A percentile compares a stretch with the other conserved stretches of the same genome.
Conservation (phyloP, 2,797 vertebrate genomes). For the Poecilia velifera region DNA sequence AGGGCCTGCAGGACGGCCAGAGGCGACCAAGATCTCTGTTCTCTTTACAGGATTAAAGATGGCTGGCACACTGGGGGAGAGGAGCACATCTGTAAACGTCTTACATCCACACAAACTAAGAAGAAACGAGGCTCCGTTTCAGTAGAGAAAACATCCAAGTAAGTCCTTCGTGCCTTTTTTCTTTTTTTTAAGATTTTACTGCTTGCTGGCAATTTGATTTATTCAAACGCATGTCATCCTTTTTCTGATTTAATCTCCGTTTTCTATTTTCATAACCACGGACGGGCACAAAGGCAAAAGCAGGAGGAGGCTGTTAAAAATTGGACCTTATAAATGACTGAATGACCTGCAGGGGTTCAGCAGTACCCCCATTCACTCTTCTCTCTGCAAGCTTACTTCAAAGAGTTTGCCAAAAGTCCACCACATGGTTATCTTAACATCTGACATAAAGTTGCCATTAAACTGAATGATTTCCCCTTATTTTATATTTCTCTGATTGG, state of each 20-base stretch:
- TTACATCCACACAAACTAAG: slow-evolving; percentile 47
- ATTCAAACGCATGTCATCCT: slow-evolving; percentile 11
- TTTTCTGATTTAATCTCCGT: slow-evolving; percentile 46
- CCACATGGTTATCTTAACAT: slow-evolving; percentile 19
- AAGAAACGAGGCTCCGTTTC: slow-evolving; percentile 36
- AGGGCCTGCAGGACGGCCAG: slow-evolving; percentile 74
- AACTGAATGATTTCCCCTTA: background rate
- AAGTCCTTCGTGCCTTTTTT: background rate
- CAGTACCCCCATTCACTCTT: slow-evolving; percentile 43
- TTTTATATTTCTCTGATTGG: background rate
- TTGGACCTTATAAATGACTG: slow-evolving; percentile 73
- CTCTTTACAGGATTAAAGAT: slow-evolving; percentile 81
- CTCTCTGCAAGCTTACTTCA: slow-evolving; percentile 29
- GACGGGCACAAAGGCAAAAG: slow-evolving; percentile 52
- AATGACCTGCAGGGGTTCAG: slow-evolving; percentile 72
- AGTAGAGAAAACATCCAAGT: slow-evolving; percentile 23
- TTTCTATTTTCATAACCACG: slow-evolving; percentile 56
- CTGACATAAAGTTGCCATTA: slow-evolving; percentile 6
- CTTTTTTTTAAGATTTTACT: slow-evolving; percentile 2
- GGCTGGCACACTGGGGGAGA: slow-evolving; percentile 51
- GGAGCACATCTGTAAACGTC: slow-evolving; percentile 77
- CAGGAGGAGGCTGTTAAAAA: slow-evolving; percentile 68
- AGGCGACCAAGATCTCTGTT: slow-evolving; percentile 73
- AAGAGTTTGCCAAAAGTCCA: slow-evolving; percentile 28
- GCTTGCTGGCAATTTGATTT: slow-evolving; percentile 4